Base-by-base conservation (phyloP, 1,140 invertebrate species). In the Campoletis sonorensis region DNA sequence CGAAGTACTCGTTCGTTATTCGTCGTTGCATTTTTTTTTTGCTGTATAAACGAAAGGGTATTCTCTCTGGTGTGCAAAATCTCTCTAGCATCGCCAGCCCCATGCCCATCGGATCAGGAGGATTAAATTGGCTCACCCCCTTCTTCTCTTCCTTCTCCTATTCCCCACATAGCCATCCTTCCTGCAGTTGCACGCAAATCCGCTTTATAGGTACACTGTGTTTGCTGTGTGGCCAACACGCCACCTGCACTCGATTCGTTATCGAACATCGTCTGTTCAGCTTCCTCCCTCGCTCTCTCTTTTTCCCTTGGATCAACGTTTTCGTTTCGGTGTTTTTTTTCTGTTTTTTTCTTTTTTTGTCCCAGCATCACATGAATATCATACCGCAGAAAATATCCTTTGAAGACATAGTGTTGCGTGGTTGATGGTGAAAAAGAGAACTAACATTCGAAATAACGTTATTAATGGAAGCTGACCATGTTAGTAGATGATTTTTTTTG, bases 201-300 rank as follows among this genome's bases (percentile, higher is more conserved):
- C 73, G 15, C 49, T 77, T 33, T 37, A 37, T 77, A 61, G 73
- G 54, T 61, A 75, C 23, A 27, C 73, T 54, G 72, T 54, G 67
- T 70, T 70, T 70, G 67, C 67, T 30, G 67, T 70, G 67, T 30
- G 67, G 67, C 67, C 27, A 70, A 49, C 72, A 45, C 49, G 8
- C 40, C 71, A 75, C 49, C 72, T 70, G 67, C 45, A 75, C 40
- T 75, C 72, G 72, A 75, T 75, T 75, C 72, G 72, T 75, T 75
- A 75, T 54, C 72, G 72, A 75, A 75, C 45, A 75, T 75, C 49
- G 45, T 75, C 26, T 75, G 72, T 49, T 75, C 49, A 27, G 40
- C 26, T 30, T 75, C 16, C 70, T 72, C 70, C n/a, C 21, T 64
- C 61, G 4, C 70, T 26, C 58, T 54, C 15, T 73, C 23, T 23